Evolutionary conservation across 2,888 invertebrate genomes (phyloP).

Genomic region (Hedychridium roseum): DNA sequence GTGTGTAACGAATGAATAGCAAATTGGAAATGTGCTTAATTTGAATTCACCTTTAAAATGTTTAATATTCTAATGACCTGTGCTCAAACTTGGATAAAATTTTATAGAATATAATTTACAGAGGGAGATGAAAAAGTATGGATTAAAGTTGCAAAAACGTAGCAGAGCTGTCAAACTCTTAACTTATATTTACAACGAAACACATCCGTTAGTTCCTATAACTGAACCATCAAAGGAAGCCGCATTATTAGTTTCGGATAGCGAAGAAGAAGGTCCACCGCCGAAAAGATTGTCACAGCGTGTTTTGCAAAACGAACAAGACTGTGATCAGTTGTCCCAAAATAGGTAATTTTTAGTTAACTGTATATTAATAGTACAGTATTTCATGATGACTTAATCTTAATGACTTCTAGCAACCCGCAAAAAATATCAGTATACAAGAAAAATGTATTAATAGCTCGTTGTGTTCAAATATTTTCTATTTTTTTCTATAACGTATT

Average conservation of each 20-base stretch:
- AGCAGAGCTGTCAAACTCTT: conserved; percentile 66
- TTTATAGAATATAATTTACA: conserved; percentile 42
- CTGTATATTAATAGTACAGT: too few species aligned
- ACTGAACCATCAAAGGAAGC: background rate
- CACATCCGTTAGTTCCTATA: conserved; percentile 61
- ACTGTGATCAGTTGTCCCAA: conserved; percentile 14
- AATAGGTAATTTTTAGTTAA: too few species aligned
- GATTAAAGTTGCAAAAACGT: conserved; percentile 66
- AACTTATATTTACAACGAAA: conserved; percentile 67
- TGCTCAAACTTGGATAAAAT: too few species aligned
- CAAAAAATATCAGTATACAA: conserved; percentile 1
- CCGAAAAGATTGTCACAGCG: too few species aligned
- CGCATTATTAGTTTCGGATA: background rate
- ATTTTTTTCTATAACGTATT: conserved; percentile 1
- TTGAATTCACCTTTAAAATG: too few species aligned
- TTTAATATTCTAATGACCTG: too few species aligned
- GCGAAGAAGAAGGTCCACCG: conserved; percentile 26
- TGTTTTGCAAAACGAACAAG: conserved; percentile 1
- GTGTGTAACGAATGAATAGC: too few species aligned
- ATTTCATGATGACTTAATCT: too few species aligned
- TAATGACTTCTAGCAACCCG: too few species aligned
- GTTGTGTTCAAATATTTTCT: background rate
- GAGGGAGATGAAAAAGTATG: conserved; percentile 67
- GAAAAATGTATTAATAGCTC: conserved; percentile 2
- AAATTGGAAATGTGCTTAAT: conserved; percentile 1